Evolutionary conservation across 2,113 vertebrate genomes (phyloP), one percentile per base, ranked within the genome.

Genomic region (Saimiri boliviensis): DNA sequence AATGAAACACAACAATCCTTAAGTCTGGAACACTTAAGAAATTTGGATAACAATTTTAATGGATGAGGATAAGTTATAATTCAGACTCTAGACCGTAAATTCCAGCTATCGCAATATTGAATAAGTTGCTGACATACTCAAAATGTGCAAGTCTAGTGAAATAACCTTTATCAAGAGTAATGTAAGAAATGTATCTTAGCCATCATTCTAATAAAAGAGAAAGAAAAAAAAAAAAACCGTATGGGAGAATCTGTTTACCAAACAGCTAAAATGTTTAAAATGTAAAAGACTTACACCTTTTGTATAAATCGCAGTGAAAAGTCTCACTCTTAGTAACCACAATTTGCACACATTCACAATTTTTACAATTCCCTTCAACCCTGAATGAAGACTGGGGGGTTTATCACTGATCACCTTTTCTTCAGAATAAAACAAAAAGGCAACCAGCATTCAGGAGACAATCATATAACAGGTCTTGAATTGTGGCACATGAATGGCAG

Each of bases 391-490:
- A 92, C 40, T 60, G 42, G 52, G 21, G 58, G 54, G 32, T 52
- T 91, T 16, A 49, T 20, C 23, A 5, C 8, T 58, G 19, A 84
- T 60, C n/a, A 68, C 37, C 40, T 95, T 86, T 85, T 81, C 68
- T 73, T 84, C 76, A 91, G 49, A 95, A 91, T 49, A 93, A 91
- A 81, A 94, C 27, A 83, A 94, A 70, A 12, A 96, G 12, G 32
- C 71, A 76, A 80, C 6, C 71, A 8, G 19, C 47, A 88, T 76
- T 77, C 52, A 74, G 8, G 4, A 49, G 52, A 86, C 73, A 84
- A 35, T 92, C 95, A 94, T 3, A 60, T 0, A 71, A 37, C 58
- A 82, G 45, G 70, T 90, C 27, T 91, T 81, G 82, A 79, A 80
- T 17, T 84, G 19, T 83, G 49, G 17, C 66, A 80, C 73, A 66